These are phyloP conservation scores for Drosophila falleni DNA, from an alignment of 2,888 invertebrate genomes.

Conservation along the genomic window DNA sequence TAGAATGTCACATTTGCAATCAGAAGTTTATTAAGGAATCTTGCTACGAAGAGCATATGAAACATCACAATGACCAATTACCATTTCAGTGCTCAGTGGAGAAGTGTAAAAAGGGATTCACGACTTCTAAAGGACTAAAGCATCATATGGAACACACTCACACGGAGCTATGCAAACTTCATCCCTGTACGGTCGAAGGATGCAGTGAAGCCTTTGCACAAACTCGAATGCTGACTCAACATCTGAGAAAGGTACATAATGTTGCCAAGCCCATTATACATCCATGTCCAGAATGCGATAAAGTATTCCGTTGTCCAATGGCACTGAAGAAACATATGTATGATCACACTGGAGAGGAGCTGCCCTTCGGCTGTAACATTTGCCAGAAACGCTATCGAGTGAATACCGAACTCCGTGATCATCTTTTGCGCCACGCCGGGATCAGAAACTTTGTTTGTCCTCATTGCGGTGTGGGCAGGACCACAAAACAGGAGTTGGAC, in stretches of 20 bases:
- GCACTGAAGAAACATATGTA: constrained; percentile 84
- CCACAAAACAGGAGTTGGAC: constrained; percentile 83
- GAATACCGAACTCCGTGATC: constrained; percentile 82
- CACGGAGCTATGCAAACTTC: constrained; percentile 74
- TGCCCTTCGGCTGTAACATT: constrained; percentile 82
- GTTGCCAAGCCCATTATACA: constrained; percentile 68
- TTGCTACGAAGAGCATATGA: constrained; percentile 82
- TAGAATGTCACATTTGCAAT: constrained; percentile 80
- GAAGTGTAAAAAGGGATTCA: constrained; percentile 78
- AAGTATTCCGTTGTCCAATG: constrained; percentile 82
- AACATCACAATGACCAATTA: constrained; percentile 77
- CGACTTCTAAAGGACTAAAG: constrained; percentile 71
- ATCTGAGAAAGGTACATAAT: constrained; percentile 77
- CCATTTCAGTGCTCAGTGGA: constrained; percentile 81
- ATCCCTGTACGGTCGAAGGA: constrained; percentile 81
- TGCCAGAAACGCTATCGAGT: constrained; percentile 83
- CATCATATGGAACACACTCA: constrained; percentile 80
- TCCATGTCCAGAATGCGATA: constrained; percentile 82
- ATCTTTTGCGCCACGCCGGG: constrained; percentile 83
- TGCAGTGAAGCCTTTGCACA: constrained; percentile 79
- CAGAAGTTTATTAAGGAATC: constrained; percentile 77
- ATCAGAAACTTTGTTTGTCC: constrained; percentile 84
- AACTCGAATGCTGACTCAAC: constrained; percentile 78
- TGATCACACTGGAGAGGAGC: constrained; percentile 82
- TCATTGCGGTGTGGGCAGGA: constrained; percentile 83